Percentiles rank a stretch among this genome's conserved stretches.
phyloP scores from a whole-genome alignment of 1,140 invertebrate species.

The Drosophila subpulchrella region DNA sequence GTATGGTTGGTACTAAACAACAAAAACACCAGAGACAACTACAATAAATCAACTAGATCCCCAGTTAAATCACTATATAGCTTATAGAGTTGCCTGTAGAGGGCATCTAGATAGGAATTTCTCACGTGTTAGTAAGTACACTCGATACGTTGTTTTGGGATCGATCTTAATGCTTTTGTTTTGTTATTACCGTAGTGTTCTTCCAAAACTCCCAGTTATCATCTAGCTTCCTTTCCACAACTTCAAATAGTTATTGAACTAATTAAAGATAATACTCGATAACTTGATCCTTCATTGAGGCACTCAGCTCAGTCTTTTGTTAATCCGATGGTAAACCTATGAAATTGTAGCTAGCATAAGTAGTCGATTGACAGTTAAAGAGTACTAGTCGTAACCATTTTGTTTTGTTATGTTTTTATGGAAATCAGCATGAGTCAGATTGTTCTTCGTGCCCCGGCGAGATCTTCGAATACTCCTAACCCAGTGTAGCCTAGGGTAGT shows the following conservation, averaged over 20 bases:
- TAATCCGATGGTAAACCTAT: conserved; percentile 23
- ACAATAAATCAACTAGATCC: conserved; percentile 17
- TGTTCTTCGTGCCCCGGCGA: conserved; percentile 7
- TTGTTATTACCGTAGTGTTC: conserved; percentile 61
- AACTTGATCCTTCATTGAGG: conserved; percentile 16
- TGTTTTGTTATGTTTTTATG: conserved; percentile 27
- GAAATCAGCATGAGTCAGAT: conserved; percentile 39
- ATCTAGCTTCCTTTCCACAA: conserved; percentile 36
- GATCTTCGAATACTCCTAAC: conserved; percentile 37
- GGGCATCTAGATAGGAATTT: conserved; percentile 49
- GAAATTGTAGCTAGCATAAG: conserved; percentile 47
- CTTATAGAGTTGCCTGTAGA: conserved; percentile 12
- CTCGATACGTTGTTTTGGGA: conserved; percentile 27
- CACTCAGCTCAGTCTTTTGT: conserved; percentile 39
- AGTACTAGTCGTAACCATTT: conserved; percentile 19
- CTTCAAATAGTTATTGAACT: conserved; percentile 9
- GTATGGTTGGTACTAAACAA: conserved; percentile 60
- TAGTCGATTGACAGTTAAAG: conserved; percentile 38
- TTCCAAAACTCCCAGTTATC: conserved; percentile 58
- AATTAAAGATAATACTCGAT: conserved; percentile 37
- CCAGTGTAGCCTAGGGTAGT: conserved; percentile 67
- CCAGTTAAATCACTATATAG: conserved; percentile 14
- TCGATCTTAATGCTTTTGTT: conserved; percentile 23
- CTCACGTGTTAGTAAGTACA: conserved; percentile 68
- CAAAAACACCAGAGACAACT: conserved; percentile 13